Percentiles rank a stretch among this genome's conserved stretches.
Evolutionary conservation across 2,113 vertebrate species (phyloP).

Genomic region (Willisornis vidua): DNA sequence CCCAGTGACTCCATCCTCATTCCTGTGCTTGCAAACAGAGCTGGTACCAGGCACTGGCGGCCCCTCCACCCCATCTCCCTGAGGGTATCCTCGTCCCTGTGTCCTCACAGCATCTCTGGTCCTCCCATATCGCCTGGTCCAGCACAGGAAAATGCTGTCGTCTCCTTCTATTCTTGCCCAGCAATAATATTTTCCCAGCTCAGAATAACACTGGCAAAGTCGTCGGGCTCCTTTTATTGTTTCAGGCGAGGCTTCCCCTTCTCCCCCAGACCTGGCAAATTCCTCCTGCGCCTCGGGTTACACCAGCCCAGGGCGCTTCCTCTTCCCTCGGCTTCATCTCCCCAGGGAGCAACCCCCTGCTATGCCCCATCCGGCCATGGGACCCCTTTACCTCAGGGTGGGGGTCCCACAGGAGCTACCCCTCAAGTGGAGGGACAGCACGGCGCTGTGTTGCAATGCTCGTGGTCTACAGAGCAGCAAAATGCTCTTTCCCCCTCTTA

Average conservation of each 20-base stretch:
- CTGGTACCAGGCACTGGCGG: background rate
- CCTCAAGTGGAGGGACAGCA: background rate
- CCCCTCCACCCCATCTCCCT: background rate
- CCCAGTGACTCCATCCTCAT: fast-evolving
- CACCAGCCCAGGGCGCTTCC: background rate
- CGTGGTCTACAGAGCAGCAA: background rate
- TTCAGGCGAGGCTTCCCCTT: conserved; percentile 22
- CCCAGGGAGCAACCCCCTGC: background rate
- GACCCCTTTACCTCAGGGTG: background rate
- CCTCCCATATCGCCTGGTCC: fast-evolving
- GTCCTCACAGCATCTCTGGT: background rate
- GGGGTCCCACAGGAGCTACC: background rate
- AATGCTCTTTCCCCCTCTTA: background rate
- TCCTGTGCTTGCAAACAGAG: background rate
- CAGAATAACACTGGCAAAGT: conserved; percentile 39
- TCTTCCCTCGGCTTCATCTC: background rate
- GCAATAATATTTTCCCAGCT: conserved; percentile 63
- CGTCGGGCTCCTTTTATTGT: conserved; percentile 10
- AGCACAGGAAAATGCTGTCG: background rate
- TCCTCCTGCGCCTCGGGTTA: background rate
- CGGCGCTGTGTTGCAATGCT: background rate
- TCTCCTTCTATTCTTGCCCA: conserved; percentile 58
- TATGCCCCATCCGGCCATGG: background rate
- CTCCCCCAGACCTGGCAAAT: background rate
- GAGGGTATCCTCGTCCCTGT: background rate